Percentiles rank a stretch among this genome's conserved stretches.
Conservation (phyloP, 1,140 invertebrate genomes). For the Zaprionus davidi region DNA sequence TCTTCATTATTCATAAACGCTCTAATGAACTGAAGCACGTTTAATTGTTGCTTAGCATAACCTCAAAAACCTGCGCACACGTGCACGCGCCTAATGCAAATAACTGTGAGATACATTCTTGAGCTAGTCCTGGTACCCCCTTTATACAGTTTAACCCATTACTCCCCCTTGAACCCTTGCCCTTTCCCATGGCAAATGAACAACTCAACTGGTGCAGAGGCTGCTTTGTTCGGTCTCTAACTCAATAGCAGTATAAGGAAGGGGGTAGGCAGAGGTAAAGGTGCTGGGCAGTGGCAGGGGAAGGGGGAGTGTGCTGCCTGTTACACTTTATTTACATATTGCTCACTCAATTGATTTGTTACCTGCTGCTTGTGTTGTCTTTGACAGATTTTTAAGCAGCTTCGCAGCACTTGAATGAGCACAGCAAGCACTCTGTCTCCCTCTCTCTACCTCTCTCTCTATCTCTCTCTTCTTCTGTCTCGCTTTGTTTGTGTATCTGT, state of each 20-base stretch:
- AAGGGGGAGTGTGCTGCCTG: not conserved
- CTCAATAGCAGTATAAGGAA: no score
- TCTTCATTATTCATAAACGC: slow-evolving; percentile 30
- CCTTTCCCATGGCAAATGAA: slow-evolving; percentile 50
- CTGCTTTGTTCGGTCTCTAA: not conserved
- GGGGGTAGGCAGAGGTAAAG: not conserved
- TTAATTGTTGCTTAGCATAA: slow-evolving; percentile 75
- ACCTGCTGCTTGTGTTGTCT: slow-evolving; percentile 75
- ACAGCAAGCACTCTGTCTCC: slow-evolving; percentile 23
- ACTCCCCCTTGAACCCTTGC: slow-evolving; percentile 12
- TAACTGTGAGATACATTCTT: slow-evolving; percentile 14
- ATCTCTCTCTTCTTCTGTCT: not conserved
- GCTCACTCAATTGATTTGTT: slow-evolving; percentile 81
- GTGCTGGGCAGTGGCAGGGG: not conserved
- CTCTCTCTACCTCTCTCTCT: not conserved
- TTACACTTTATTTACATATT: slow-evolving; percentile 79
- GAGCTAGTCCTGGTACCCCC: no score
- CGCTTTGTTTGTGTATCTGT: not conserved
- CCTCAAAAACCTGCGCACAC: slow-evolving; percentile 61
- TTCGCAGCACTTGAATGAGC: slow-evolving; percentile 59
- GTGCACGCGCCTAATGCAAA: slow-evolving; percentile 57
- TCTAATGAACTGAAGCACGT: slow-evolving; percentile 74
- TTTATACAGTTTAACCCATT: not conserved
- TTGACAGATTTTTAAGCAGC: slow-evolving; percentile 74
- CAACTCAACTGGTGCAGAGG: slow-evolving; percentile 8